A percentile compares a stretch with the other conserved stretches of the same genome.
Conservation (phyloP, 2,888 invertebrate genomes). For the Alloplasta piceator region DNA sequence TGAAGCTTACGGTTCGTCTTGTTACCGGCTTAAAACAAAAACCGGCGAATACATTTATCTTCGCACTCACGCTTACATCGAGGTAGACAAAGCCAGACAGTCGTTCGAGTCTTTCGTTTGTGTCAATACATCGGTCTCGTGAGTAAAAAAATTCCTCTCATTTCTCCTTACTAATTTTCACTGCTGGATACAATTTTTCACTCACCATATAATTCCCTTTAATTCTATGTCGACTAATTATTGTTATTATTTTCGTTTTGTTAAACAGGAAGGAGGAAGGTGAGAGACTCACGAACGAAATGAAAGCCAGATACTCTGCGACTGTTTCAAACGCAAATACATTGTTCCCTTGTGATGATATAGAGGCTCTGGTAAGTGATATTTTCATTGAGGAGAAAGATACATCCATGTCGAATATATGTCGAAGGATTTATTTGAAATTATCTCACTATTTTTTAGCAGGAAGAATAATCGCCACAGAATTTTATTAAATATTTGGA, state of each 20-base stretch:
- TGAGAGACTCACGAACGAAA: conserved; percentile 88
- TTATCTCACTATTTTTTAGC: too few relatives aligned
- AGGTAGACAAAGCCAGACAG: conserved; percentile 90
- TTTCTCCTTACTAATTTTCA: too few relatives aligned
- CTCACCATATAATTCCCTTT: too few relatives aligned
- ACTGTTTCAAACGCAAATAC: conserved; percentile 78
- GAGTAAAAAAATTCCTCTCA: conserved; percentile 73
- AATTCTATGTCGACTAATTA: too few relatives aligned
- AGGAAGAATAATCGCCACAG: too few relatives aligned
- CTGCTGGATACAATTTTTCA: too few relatives aligned
- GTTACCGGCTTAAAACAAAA: conserved; percentile 92
- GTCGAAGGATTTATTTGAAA: too few relatives aligned
- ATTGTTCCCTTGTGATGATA: conserved; percentile 26
- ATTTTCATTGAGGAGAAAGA: too few relatives aligned
- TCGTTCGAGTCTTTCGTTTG: conserved; percentile 94
- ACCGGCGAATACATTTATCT: conserved; percentile 94
- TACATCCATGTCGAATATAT: too few relatives aligned
- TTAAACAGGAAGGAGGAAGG: conserved; percentile 89
- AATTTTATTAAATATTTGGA: too few relatives aligned
- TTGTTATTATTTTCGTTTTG: conserved; percentile 3
- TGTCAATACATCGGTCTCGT: conserved; percentile 90
- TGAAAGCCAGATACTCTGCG: conserved; percentile 92
- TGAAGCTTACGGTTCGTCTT: conserved; percentile 93
- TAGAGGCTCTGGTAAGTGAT: conserved; percentile 17
- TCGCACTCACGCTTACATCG: conserved; percentile 92